Evolutionary conservation across 2,888 invertebrate genomes (phyloP), one percentile per base, ranked within the genome.

Genomic region (Drosophila anomalata): DNA sequence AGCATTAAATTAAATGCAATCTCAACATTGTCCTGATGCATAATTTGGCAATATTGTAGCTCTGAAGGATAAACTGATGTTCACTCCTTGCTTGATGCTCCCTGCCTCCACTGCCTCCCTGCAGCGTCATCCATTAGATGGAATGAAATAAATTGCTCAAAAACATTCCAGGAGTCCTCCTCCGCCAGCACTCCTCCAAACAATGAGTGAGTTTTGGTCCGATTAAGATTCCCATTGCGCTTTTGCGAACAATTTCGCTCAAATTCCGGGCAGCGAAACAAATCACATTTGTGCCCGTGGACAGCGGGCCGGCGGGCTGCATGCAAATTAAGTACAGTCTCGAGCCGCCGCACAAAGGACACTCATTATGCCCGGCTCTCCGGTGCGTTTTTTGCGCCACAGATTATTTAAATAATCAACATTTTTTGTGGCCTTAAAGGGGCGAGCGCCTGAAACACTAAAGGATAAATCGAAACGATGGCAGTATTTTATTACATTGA

Each of bases 321-420:
- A 70, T 55, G 57, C 73, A 79, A 79, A 79, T 79, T 54, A 73
- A 73, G 72, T 73, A 73, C 72, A 73, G 72, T 73, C 72, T 56
- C 65, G 56, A 61, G 58, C 31, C 62, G 54, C 73, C 58, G 56
- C 76, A 78, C 80, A 80, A 79, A 78, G 78, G 80, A 79, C 80
- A 76, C 83, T 83, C 83, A 80, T 80, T 80, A 80, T 80, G 79
- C 77, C 72, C 29, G 39, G 72, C 61, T 58, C 51, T 29, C 29
- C 44, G 17, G 17, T 14, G 47, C 41, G 52, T 51, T 62, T 65
- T 58, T 63, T 66, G 14, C 61, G 56, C 54, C 65, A 17, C 24
- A 60, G 47, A 52, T 54, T 76, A 65, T 67, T 71, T 69, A 62
- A 68, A 71, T 53, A 59, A 54, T 48, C 67, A 67, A 62, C 51